These are phyloP conservation scores for Telmatochromis sp. DNA, from an alignment of 2,113 vertebrate species.

Conservation along the genomic window DNA sequence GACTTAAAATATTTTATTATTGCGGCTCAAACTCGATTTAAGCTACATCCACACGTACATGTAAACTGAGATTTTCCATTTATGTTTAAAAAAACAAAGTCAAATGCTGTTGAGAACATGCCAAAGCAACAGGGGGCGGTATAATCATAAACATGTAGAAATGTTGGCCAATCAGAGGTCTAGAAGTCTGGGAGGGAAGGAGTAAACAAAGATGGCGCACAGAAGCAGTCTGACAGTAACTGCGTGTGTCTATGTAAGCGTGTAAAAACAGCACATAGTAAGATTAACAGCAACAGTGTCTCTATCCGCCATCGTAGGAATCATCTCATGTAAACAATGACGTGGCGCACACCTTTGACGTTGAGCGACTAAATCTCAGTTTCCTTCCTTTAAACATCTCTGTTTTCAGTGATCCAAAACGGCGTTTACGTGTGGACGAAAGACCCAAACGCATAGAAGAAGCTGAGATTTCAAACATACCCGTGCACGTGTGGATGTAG, in stretches of 20 bases:
- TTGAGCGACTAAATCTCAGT: background rate
- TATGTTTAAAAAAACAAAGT: background rate
- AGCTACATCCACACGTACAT: background rate
- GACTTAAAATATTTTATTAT: background rate
- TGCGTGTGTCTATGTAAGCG: background rate
- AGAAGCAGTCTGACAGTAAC: background rate
- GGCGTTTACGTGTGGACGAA: background rate
- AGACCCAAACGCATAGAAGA: background rate
- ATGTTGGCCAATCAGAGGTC: background rate
- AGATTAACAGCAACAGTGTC: background rate
- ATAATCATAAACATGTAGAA: background rate
- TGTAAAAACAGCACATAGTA: background rate
- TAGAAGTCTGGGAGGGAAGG: background rate
- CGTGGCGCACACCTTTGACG: background rate
- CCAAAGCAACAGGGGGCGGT: background rate
- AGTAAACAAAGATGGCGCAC: background rate
- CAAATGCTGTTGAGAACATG: background rate
- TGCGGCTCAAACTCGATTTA: background rate
- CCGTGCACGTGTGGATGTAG: rapidly evolving
- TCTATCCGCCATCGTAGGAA: background rate
- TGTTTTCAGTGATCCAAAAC: background rate
- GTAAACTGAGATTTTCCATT: background rate
- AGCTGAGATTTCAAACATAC: background rate
- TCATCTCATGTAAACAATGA: background rate
- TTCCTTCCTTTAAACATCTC: background rate